Conservation (phyloP, 2,113 vertebrate genomes). For the Silurus asotus region DNA sequence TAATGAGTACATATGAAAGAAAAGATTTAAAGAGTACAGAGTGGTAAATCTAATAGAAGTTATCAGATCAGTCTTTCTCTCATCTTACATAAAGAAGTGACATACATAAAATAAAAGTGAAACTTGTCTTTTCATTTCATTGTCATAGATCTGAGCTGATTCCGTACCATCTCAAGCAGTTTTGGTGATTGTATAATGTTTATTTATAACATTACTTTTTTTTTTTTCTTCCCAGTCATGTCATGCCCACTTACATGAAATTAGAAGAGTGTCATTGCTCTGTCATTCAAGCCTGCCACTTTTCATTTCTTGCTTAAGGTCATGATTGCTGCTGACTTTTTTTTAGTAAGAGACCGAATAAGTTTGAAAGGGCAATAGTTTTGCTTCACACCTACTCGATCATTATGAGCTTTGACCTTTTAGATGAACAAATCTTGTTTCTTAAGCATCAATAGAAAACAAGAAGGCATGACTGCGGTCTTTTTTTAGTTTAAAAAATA, state of each 20-base stretch:
- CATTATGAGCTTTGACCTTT: background rate
- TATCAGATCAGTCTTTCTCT: no score
- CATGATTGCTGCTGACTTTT: background rate
- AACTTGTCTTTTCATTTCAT: no score
- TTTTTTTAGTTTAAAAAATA: background rate
- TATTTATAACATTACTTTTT: constrained; percentile 5
- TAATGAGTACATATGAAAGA: no score
- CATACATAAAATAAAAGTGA: no score
- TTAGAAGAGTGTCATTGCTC: constrained; percentile 3
- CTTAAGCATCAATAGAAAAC: background rate
- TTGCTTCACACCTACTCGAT: background rate
- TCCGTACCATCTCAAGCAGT: background rate
- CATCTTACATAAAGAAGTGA: background rate
- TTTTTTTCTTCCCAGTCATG: background rate
- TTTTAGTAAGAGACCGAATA: background rate
- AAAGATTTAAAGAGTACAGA: no score
- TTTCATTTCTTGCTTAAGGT: background rate
- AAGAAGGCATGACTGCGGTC: background rate
- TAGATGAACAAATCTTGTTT: background rate
- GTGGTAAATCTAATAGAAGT: no score
- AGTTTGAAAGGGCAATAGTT: background rate
- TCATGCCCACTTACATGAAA: constrained; percentile 2
- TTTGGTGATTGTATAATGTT: background rate
- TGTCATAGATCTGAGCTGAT: background rate
- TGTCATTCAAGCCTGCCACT: constrained; percentile 14